Evolutionary conservation across 2,113 vertebrate species (phyloP).

Genomic region (Panthera leo): DNA sequence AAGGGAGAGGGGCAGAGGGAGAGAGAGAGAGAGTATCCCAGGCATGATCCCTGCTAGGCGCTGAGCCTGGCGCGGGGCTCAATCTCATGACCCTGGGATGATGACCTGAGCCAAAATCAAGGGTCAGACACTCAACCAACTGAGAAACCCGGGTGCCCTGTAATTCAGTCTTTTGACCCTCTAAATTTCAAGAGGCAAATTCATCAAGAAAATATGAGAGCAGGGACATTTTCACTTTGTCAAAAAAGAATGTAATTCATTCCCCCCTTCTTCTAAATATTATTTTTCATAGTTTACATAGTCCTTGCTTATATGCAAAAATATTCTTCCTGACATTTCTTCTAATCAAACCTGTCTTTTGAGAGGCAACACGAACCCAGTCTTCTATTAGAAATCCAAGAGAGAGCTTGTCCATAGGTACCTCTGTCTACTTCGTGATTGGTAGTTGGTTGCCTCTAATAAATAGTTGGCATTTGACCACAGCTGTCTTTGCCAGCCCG

Average conservation of each 20-base stretch:
- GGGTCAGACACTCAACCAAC: too few species aligned
- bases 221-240: not conserved
- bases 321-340: not conserved
- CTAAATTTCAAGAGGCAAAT: not conserved
- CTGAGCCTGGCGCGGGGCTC: too few species aligned
- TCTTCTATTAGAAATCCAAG: not conserved
- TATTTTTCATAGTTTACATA: not conserved
- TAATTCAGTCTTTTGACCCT: not conserved
- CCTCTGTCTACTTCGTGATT: not conserved
- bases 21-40: too few species aligned
- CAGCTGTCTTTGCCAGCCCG: not conserved
- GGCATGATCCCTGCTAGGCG: too few species aligned
- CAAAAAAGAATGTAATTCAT: not conserved
- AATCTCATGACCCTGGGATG: too few species aligned
- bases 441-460: not conserved
- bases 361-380: not conserved
- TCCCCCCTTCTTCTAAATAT: not conserved
- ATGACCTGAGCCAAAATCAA: too few species aligned
- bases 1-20: too few species aligned
- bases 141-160: too few species aligned
- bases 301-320: not conserved
- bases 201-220: not conserved
- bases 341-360: not conserved
- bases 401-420: not conserved
- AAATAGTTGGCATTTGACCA: not conserved